Evolutionary conservation across 1,140 invertebrate genomes (phyloP), one percentile per base, ranked within the genome.

Genomic region (Ceratoteleas bidentatus): DNA sequence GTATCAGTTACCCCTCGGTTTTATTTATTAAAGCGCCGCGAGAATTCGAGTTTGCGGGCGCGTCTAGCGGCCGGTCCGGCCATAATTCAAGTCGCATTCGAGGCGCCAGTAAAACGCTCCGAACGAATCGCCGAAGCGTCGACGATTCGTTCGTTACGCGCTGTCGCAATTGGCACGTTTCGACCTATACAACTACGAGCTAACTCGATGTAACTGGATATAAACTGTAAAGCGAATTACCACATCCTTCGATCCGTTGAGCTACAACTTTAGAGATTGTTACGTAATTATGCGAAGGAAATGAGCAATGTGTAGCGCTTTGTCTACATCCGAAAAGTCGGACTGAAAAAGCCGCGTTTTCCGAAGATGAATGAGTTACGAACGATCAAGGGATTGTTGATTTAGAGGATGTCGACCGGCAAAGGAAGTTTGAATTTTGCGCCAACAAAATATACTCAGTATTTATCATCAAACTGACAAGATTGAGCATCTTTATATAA

Each of bases 141-240:
- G 58, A 74, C 73, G 69, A 77, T 77, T 82, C 68, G 62, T 82
- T 82, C 72, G 64, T 72, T 77, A 82, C 60, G 74, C 57, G 74
- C 69, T 77, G 73, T 82, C 64, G 74, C 80, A 82, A 77, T 82
- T 77, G 74, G 74, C 80, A 77, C 80, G 80, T 82, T 77, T 77
- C 68, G 69, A 82, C 62, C 74, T 82, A 82, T 82, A 74, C 80
- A 68, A 74, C 64, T 82, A 36, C 61, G 47, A 76, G 66, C 68
- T 77, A 82, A 82, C 69, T 82, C 74, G 64, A 57, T 82, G 73
- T 77, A 82, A 82, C 80, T 82, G 69, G 74, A 77, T 73, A 82
- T 82, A 73, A 82, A 82, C 80, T 82, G 62, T 82, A 77, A 82
- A 82, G 68, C 66, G 73, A 81, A 81, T 81, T 81, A 81, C 79